Conservation (phyloP, 2,113 vertebrate species). For the Catharus bicknelli region DNA sequence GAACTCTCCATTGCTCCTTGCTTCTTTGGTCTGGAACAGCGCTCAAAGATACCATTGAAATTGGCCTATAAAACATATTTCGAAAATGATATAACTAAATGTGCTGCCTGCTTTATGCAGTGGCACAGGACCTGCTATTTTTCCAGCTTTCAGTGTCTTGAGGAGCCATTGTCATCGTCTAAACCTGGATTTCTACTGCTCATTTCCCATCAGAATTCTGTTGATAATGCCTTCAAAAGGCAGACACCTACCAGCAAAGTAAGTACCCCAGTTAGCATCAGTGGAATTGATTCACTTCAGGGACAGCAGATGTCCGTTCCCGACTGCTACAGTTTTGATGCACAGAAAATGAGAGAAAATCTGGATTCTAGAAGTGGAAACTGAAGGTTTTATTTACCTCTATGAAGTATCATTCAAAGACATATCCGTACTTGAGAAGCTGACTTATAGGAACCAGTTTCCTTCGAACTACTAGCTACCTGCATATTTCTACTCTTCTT, state of each 20-base stretch:
- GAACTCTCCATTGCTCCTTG: not conserved
- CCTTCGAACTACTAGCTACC: not conserved
- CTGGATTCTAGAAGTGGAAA: not conserved
- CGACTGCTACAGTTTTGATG: not conserved
- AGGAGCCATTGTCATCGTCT: constrained; percentile 6
- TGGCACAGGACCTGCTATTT: not conserved
- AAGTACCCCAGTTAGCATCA: not conserved
- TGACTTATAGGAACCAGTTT: not conserved
- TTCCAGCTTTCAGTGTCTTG: not conserved
- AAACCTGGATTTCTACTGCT: constrained; percentile 27
- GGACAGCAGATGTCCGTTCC: not conserved
- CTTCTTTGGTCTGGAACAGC: not conserved
- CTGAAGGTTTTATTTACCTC: not conserved
- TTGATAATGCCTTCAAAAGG: constrained; percentile 15
- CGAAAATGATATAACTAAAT: constrained; percentile 28
- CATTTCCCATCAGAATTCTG: not conserved
- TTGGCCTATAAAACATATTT: not conserved
- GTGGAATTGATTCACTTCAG: not conserved
- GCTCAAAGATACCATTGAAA: not conserved
- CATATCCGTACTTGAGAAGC: not conserved
- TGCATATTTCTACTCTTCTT: not conserved
- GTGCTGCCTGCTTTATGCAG: not conserved
- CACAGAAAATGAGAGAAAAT: not conserved
- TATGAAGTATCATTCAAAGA: not conserved
- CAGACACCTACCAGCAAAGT: not conserved